These are phyloP conservation scores for Sminthurinus signatus DNA, from an alignment of 1,140 invertebrate species.

Conservation along the genomic window DNA sequence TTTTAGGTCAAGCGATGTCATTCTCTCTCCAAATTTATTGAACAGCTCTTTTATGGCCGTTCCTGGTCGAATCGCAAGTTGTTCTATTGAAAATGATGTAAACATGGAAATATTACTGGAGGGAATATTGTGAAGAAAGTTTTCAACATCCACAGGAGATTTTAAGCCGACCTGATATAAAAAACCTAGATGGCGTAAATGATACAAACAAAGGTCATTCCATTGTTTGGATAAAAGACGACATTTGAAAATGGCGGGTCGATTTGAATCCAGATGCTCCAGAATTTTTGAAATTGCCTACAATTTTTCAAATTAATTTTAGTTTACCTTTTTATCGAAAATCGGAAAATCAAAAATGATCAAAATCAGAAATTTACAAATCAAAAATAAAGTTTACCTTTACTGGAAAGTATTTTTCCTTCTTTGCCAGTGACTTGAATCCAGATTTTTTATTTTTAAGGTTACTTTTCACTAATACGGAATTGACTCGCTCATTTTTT, in stretches of 20 bases:
- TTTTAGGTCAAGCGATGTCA: not conserved
- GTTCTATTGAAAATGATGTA: not conserved
- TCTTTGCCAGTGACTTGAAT: no score
- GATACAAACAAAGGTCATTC: not conserved
- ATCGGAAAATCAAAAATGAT: no score
- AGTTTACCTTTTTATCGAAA: no score
- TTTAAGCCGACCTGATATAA: not conserved
- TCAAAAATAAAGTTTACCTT: no score
- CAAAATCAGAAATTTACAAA: no score
- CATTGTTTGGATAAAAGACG: not conserved
- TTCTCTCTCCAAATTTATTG: not conserved
- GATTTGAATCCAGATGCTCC: no score
- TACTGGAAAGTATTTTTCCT: no score
- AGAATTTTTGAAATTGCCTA: no score
- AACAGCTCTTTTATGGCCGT: not conserved
- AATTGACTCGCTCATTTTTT: no score
- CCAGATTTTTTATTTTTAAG: no score
- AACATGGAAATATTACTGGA: not conserved
- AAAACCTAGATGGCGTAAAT: not conserved
- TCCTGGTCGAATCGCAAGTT: not conserved
- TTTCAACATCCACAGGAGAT: not conserved
- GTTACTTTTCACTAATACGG: no score
- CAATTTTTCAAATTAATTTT: no score
- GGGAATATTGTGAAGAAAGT: not conserved
- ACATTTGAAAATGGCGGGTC: not conserved